Conservation (phyloP, 2,888 invertebrate genomes). For the Agonopterix alstromeriana region DNA sequence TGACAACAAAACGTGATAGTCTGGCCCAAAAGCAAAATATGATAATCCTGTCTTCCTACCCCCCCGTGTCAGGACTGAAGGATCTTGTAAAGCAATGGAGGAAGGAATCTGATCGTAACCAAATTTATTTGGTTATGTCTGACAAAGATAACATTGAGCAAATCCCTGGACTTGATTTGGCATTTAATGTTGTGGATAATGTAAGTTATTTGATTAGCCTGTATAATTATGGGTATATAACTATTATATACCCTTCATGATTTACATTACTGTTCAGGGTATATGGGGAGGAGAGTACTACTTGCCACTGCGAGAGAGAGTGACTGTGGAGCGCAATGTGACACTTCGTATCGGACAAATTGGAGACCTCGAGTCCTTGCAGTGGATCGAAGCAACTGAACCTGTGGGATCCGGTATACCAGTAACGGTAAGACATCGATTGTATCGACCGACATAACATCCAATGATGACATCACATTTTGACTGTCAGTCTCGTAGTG, state of each 20-base stretch:
- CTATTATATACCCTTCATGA: background rate
- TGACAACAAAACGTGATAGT: slow-evolving; percentile 17
- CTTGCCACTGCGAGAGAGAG: background rate
- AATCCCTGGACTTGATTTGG: slow-evolving; percentile 30
- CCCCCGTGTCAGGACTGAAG: slow-evolving; percentile 24
- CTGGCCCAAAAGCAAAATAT: slow-evolving; percentile 24
- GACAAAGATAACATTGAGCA: slow-evolving; percentile 22
- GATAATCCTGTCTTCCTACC: slow-evolving; percentile 26
- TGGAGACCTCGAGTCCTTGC: background rate
- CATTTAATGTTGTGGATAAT: slow-evolving; percentile 26
- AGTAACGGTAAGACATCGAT: background rate
- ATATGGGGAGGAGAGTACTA: no score
- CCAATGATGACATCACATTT: background rate
- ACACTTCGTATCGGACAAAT: background rate
- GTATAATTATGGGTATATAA: background rate
- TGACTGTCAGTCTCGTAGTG: background rate
- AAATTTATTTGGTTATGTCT: slow-evolving; percentile 29
- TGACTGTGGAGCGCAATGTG: background rate
- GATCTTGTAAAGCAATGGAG: slow-evolving; percentile 29
- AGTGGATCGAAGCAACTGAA: background rate
- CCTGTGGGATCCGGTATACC: background rate
- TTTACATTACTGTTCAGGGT: background rate
- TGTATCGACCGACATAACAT: background rate
- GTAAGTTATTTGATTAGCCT: slow-evolving; percentile 19
- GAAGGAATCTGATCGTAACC: slow-evolving; percentile 21